These are phyloP conservation scores for Dendrolimus pini DNA, from an alignment of 2,888 invertebrate species.

Conservation along the genomic window DNA sequence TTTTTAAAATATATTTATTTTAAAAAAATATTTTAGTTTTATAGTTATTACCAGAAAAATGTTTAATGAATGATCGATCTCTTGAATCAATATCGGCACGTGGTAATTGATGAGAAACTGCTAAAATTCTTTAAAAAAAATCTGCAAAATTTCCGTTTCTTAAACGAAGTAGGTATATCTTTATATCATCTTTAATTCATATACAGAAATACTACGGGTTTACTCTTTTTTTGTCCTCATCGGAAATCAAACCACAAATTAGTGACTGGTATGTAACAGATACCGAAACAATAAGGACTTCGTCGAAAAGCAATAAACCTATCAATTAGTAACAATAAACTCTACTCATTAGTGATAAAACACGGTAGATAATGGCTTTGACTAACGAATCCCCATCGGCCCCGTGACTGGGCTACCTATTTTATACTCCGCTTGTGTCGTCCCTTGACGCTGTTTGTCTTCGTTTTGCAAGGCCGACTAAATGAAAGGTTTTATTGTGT, in stretches of 20 bases:
- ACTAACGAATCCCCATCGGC: slow-evolving; percentile 4
- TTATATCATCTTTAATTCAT: too few relatives aligned
- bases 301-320: slow-evolving; percentile 13
- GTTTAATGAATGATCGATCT: too few relatives aligned
- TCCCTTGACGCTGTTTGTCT: not conserved
- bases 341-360: slow-evolving; percentile 12
- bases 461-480: not conserved
- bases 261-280: not conserved
- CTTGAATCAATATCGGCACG: too few relatives aligned
- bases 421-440: not conserved
- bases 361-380: slow-evolving; percentile 7
- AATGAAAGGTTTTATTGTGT: not conserved
- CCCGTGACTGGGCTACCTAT: not conserved
- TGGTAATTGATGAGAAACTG: too few relatives aligned
- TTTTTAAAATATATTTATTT: too few relatives aligned
- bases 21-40: too few relatives aligned
- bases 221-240: too few relatives aligned
- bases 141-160: too few relatives aligned
- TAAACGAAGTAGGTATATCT: too few relatives aligned
- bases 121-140: too few relatives aligned
- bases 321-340: slow-evolving; percentile 14
- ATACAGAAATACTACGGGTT: too few relatives aligned
- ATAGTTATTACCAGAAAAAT: too few relatives aligned
- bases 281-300: not conserved
- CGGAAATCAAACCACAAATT: not conserved